phyloP scores from a whole-genome alignment of 1,140 invertebrate species.

The Amphibalanus amphitrite region DNA sequence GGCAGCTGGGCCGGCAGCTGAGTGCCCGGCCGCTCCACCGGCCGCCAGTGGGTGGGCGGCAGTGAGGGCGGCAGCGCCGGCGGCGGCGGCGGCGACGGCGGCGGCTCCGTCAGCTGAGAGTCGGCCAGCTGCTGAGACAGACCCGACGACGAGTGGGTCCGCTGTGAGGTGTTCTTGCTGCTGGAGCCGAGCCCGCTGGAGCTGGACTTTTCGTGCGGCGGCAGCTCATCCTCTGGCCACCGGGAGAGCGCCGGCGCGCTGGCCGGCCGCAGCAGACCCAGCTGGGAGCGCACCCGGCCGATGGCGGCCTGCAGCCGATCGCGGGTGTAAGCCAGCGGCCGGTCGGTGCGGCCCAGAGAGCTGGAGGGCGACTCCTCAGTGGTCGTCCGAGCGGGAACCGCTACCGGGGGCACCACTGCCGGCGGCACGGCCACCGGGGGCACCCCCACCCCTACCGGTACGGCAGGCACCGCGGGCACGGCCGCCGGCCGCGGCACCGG shows the following conservation, averaged over 20 bases:
- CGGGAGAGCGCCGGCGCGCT: slow-evolving; percentile 22
- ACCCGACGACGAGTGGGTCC: slow-evolving; percentile 43
- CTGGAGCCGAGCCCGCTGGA: slow-evolving; percentile 57
- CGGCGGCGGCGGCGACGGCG: slow-evolving; percentile 30
- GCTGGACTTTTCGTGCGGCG: slow-evolving; percentile 62
- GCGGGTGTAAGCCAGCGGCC: slow-evolving; percentile 26
- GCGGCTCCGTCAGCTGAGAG: slow-evolving; percentile 47
- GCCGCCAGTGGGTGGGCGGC: slow-evolving; percentile 23
- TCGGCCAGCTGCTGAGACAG: slow-evolving; percentile 31
- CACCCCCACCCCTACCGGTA: no score
- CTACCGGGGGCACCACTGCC: no score
- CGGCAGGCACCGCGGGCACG: no score
- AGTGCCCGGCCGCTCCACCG: slow-evolving; percentile 6
- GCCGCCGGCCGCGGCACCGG: slow-evolving; percentile 27
- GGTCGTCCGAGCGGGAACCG: no score
- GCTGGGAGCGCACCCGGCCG: slow-evolving; percentile 23
- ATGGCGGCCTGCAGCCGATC: slow-evolving; percentile 29
- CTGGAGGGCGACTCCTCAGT: not conserved
- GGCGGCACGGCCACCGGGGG: no score
- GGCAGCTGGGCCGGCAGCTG: slow-evolving; percentile 18
- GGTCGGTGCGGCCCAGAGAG: slow-evolving; percentile 13
- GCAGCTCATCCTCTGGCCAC: slow-evolving; percentile 41
- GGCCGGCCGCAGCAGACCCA: slow-evolving; percentile 10
- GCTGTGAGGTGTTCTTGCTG: slow-evolving; percentile 74
- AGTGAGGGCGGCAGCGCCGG: slow-evolving; percentile 40